phyloP scores from a whole-genome alignment of 2,113 vertebrate genomes.

The Kryptolebias marmoratus region DNA sequence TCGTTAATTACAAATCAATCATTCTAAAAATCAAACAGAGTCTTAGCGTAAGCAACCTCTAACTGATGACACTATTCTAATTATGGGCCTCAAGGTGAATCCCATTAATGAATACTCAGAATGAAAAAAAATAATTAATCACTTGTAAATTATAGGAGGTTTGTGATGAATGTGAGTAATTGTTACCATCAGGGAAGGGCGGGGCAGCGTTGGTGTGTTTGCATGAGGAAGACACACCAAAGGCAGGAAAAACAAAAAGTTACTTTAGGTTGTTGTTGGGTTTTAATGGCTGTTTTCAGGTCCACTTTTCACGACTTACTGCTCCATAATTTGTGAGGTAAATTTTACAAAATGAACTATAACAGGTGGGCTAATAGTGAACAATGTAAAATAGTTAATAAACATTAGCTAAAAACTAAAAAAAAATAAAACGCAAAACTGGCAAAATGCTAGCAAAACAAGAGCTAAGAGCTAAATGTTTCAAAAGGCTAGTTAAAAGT shows the following conservation, averaged over 20 bases:
- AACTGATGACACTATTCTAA: constrained; percentile 39
- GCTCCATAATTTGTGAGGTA: too few species aligned
- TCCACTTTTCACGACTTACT: too few species aligned
- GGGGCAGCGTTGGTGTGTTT: neutral
- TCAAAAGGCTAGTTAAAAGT: too few species aligned
- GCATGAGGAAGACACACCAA: neutral
- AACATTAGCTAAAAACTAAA: too few species aligned
- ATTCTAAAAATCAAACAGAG: constrained; percentile 26
- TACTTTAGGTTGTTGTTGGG: neutral
- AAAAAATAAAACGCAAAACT: too few species aligned
- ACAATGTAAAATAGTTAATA: too few species aligned
- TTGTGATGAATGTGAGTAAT: constrained; percentile 48
- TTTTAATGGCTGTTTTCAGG: too few species aligned
- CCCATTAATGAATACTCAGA: constrained; percentile 21
- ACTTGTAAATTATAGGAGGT: constrained; percentile 21
- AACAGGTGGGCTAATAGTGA: too few species aligned
- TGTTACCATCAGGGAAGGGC: neutral
- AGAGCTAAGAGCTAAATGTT: too few species aligned
- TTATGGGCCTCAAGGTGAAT: constrained; percentile 58
- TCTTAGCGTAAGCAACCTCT: constrained; percentile 43
- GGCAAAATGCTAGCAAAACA: too few species aligned
- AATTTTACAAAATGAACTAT: too few species aligned
- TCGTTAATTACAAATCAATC: constrained; percentile 49
- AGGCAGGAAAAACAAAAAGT: neutral
- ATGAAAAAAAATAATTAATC: constrained; percentile 54